Conservation (phyloP, 2,888 invertebrate species). For the Idaea dimidiata region DNA sequence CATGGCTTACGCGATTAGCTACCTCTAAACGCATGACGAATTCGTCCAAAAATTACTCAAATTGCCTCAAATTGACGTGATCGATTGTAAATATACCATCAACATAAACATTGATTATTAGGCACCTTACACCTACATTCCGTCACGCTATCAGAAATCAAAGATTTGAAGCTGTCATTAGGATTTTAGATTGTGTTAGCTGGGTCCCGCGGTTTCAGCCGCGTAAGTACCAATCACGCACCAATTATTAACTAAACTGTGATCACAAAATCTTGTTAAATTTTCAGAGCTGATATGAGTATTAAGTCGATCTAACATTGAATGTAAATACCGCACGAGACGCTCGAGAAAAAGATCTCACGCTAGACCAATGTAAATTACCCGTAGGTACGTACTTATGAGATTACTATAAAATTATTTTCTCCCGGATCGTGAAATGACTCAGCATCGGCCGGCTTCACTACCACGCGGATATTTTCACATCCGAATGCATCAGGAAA, state of each 20-base stretch:
- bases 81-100: neutral
- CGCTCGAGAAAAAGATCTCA: neutral
- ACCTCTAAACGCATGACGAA: neutral
- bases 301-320: too few species aligned
- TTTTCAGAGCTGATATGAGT: too few species aligned
- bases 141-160: neutral
- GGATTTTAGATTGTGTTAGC: neutral
- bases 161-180: neutral
- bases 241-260: neutral
- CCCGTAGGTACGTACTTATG: neutral
- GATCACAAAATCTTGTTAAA: too few species aligned
- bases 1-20: neutral
- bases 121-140: neutral
- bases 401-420: conserved; percentile 4
- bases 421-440: conserved; percentile 15
- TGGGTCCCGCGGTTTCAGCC: neutral
- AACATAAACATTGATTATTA: neutral
- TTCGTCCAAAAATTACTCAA: neutral
- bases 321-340: too few species aligned
- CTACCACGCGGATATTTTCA: conserved; percentile 31
- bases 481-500: conserved; percentile 30
- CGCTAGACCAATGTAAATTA: neutral
- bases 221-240: neutral
- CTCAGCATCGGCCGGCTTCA: conserved; percentile 5
- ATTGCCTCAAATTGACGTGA: neutral